phyloP scores from a whole-genome alignment of 2,888 invertebrate genomes.

The Caenorhabditis afra region DNA sequence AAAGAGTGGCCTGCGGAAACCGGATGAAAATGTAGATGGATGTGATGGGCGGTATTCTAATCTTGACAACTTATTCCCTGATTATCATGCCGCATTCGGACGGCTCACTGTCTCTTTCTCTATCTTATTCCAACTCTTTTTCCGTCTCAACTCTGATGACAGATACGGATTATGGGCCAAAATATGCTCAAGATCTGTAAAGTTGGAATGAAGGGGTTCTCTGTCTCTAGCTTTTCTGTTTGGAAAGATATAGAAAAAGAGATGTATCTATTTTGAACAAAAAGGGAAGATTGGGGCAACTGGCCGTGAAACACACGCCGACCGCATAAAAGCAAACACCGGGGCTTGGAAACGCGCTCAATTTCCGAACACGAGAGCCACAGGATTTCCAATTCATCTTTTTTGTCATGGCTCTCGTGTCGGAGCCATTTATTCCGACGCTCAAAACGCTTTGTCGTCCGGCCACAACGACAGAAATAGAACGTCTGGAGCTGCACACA shows the following conservation, averaged over 20 bases:
- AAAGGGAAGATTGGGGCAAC: neutral
- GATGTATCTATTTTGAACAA: constrained; percentile 49
- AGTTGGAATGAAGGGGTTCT: neutral
- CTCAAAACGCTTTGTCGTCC: neutral
- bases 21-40: constrained; percentile 18
- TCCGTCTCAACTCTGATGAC: neutral
- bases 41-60: constrained; percentile 32
- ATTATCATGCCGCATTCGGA: constrained; percentile 30
- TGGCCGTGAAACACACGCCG: constrained; percentile 9
- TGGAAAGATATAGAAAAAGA: too few species aligned
- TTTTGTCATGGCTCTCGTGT: neutral
- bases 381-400: constrained; percentile 10
- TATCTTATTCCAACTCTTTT: too few species aligned
- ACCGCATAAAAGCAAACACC: constrained; percentile 39
- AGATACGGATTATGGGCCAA: neutral
- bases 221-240: too few species aligned
- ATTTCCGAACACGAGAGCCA: constrained; percentile 1
- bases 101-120: neutral
- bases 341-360: constrained; percentile 4
- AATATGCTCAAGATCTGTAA: neutral
- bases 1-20: neutral
- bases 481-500: constrained; percentile 32
- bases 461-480: constrained; percentile 11
- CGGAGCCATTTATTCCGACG: neutral
- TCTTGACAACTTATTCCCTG: constrained; percentile 42